A percentile compares a stretch with the other conserved stretches of the same genome.
Conservation (phyloP, 2,888 invertebrate species). For the Lasioglossum zephyrum region DNA sequence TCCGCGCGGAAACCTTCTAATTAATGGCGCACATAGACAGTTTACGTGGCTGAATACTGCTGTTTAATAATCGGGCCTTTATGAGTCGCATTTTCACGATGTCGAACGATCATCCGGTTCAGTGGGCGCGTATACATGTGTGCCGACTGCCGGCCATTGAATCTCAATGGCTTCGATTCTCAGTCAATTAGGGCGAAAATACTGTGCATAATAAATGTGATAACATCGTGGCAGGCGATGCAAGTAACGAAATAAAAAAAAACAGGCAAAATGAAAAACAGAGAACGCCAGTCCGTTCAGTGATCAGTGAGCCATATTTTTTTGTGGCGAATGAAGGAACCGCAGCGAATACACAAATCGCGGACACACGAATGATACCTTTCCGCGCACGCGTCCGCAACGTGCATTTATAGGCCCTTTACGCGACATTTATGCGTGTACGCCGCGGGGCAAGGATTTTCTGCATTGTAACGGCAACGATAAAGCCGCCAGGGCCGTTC, state of each 20-base stretch:
- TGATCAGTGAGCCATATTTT: not conserved
- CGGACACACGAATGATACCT: not conserved
- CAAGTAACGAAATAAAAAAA: not conserved
- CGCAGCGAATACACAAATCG: not conserved
- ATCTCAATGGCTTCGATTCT: not conserved
- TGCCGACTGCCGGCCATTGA: not conserved
- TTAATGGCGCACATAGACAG: not conserved
- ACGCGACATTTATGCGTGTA: constrained; percentile 51
- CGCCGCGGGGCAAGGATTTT: constrained; percentile 40
- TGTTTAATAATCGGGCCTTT: constrained; percentile 3
- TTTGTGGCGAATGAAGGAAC: not conserved
- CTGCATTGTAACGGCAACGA: constrained; percentile 46
- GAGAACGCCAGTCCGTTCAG: not conserved
- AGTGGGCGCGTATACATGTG: not conserved
- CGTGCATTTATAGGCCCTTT: constrained; percentile 39
- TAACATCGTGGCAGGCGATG: not conserved
- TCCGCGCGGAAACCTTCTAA: not conserved
- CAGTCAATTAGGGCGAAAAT: not conserved
- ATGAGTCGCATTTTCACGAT: constrained; percentile 3
- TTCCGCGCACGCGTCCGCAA: constrained; percentile 22
- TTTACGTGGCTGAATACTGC: not conserved
- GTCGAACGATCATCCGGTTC: not conserved
- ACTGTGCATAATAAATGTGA: not conserved
- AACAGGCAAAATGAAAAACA: not conserved
- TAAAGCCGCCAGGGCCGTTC: constrained; percentile 44